Percentiles rank a stretch among this genome's conserved stretches.
Evolutionary conservation across 1,140 invertebrate species (phyloP).

Genomic region (Homarus americanus): DNA sequence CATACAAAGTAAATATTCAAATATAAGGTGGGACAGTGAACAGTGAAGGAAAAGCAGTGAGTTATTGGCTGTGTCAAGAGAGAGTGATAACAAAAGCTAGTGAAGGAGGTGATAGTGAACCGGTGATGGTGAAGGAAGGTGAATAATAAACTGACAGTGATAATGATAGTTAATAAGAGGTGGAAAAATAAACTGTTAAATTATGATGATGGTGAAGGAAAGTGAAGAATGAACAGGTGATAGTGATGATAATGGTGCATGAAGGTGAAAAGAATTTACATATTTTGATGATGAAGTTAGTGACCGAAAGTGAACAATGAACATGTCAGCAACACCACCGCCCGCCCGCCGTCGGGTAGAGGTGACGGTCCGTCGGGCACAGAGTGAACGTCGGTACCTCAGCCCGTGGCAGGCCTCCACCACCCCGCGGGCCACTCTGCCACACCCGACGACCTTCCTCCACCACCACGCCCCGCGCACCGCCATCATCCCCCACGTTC

Average conservation of each 20-base stretch:
- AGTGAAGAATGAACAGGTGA: not conserved
- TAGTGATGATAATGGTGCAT: not conserved
- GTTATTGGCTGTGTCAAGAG: not conserved
- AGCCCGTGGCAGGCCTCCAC: conserved; percentile 48
- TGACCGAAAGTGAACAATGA: not conserved
- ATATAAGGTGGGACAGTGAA: too few species aligned
- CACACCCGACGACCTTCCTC: not conserved
- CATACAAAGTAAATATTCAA: too few species aligned
- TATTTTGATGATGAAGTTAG: not conserved
- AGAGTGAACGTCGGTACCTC: conserved; percentile 59
- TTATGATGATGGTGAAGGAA: not conserved
- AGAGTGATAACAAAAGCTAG: not conserved
- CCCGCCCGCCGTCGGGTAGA: conserved; percentile 34
- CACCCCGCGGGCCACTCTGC: not conserved
- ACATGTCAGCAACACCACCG: conserved; percentile 53
- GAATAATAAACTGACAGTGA: not conserved
- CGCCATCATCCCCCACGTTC: conserved; percentile 42
- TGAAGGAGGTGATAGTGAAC: not conserved
- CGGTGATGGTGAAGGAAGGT: not conserved
- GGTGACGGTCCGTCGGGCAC: conserved; percentile 55
- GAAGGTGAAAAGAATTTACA: too few species aligned
- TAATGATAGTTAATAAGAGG: not conserved
- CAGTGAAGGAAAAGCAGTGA: not conserved
- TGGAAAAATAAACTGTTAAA: not conserved
- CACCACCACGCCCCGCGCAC: conserved; percentile 60